phyloP scores from a whole-genome alignment of 2,113 vertebrate species.

The Campylomormyrus tamandua region DNA sequence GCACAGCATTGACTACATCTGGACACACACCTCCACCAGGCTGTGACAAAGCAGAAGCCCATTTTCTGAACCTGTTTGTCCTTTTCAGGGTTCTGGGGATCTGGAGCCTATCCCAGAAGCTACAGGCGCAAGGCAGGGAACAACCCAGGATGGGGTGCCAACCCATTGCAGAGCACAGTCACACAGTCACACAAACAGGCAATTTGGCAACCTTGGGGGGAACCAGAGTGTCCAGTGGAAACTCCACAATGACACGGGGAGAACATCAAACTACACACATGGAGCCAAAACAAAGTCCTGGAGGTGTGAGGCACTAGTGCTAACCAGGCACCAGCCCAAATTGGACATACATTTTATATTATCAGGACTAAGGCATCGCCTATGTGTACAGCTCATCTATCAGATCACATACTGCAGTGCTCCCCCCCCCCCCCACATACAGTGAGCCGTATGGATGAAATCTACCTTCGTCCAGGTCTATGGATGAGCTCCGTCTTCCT shows the following conservation, averaged over 20 bases:
- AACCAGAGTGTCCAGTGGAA: neutral
- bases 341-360: neutral
- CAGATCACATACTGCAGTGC: neutral
- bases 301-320: neutral
- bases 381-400: neutral
- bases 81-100: neutral
- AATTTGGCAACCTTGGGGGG: neutral
- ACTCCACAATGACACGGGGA: neutral
- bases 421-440: neutral
- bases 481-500: neutral
- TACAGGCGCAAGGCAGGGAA: neutral
- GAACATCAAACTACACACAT: neutral
- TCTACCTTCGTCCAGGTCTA: neutral
- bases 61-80: neutral
- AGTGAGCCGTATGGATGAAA: neutral
- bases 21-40: neutral
- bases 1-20: neutral
- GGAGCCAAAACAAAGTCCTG: neutral
- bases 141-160: neutral
- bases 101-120: neutral
- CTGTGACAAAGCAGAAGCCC: neutral
- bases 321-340: neutral
- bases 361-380: neutral
- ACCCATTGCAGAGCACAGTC: neutral
- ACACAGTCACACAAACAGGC: neutral